These are phyloP conservation scores for Leptopilina myrica DNA, from an alignment of 2,888 invertebrate genomes.

Conservation along the genomic window DNA sequence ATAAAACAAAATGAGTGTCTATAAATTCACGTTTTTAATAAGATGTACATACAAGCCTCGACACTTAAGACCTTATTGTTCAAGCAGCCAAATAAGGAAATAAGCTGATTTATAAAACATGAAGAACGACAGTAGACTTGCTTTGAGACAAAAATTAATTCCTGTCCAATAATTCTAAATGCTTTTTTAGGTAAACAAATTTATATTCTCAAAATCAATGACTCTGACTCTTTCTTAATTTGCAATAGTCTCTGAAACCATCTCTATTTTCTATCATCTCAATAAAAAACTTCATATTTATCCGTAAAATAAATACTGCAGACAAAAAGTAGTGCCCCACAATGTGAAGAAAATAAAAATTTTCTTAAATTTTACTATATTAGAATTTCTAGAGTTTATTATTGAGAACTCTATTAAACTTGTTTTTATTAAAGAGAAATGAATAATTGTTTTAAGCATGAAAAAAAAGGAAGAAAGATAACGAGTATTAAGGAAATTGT, in stretches of 20 bases:
- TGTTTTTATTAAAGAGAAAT: too few relatives aligned
- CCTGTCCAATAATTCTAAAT: neutral
- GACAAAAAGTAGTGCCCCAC: too few relatives aligned
- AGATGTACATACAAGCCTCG: constrained; percentile 19
- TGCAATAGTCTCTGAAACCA: too few relatives aligned
- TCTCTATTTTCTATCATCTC: too few relatives aligned
- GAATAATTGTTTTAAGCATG: neutral
- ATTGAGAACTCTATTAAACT: too few relatives aligned
- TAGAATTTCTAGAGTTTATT: too few relatives aligned
- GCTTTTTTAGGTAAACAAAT: neutral
- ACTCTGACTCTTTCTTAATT: too few relatives aligned
- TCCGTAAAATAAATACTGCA: too few relatives aligned
- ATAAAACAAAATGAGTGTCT: neutral
- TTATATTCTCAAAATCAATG: too few relatives aligned
- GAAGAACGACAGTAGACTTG: constrained; percentile 8
- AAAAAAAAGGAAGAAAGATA: neutral
- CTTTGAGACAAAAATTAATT: neutral
- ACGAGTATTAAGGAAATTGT: constrained; percentile 2
- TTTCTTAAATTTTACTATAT: too few relatives aligned
- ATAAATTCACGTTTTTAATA: constrained; percentile 25
- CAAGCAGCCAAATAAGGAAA: constrained; percentile 10
- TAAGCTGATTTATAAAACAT: constrained; percentile 15
- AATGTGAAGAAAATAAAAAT: too few relatives aligned
- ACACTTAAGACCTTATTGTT: constrained; percentile 28
- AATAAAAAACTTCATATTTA: too few relatives aligned